These are phyloP conservation scores for Aphidoletes aphidimyza DNA, from an alignment of 2,888 invertebrate genomes.

Conservation along the genomic window DNA sequence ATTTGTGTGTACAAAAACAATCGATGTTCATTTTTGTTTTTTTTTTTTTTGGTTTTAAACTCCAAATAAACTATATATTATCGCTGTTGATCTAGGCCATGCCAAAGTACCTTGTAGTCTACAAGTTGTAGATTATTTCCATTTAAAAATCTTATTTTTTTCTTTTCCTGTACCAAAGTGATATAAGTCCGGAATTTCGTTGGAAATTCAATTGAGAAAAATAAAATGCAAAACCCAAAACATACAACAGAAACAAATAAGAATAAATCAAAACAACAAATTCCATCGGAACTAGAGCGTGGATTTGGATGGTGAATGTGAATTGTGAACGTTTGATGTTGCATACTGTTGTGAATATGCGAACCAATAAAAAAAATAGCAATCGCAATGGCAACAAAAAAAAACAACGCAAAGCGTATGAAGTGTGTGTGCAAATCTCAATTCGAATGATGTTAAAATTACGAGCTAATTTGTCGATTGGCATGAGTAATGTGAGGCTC, in stretches of 20 bases:
- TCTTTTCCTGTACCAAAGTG: too few relatives aligned
- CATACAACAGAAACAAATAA: background rate
- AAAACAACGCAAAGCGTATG: background rate
- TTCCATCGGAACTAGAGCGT: background rate
- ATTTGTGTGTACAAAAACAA: too few relatives aligned
- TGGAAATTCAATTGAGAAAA: background rate
- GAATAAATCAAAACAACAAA: background rate
- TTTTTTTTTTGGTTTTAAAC: too few relatives aligned
- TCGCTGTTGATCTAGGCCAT: too few relatives aligned
- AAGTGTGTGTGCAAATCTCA: background rate
- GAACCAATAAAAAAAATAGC: background rate
- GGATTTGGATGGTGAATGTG: slow-evolving; percentile 7
- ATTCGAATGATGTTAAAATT: background rate
- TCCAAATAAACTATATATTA: too few relatives aligned
- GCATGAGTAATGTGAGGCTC: background rate
- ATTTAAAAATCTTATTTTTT: too few relatives aligned
- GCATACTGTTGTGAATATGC: background rate
- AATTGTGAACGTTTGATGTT: slow-evolving; percentile 1
- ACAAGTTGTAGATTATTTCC: too few relatives aligned
- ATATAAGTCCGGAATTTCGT: too few relatives aligned
- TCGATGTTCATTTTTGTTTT: too few relatives aligned
- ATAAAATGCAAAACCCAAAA: background rate
- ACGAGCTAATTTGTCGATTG: slow-evolving; percentile 16
- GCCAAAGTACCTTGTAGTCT: too few relatives aligned
- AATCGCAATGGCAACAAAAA: background rate